These are phyloP conservation scores for Chrysomela aeneicollis DNA, from an alignment of 2,888 invertebrate species.

Conservation along the genomic window DNA sequence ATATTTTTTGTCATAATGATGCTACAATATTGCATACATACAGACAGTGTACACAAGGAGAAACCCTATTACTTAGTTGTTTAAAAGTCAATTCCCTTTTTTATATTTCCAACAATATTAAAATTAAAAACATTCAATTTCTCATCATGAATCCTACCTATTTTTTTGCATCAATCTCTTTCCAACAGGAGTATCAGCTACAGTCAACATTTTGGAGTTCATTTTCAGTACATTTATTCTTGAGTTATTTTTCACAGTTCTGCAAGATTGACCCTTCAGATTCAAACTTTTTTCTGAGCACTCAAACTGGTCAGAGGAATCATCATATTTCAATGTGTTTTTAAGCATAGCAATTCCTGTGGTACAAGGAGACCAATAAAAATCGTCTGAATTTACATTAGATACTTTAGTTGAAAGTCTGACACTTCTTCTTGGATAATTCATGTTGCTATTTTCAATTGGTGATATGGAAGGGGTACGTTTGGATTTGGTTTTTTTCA, in stretches of 20 bases:
- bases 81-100: too few relatives aligned
- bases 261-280: constrained; percentile 2
- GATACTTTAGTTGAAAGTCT: constrained; percentile 37
- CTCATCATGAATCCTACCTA: constrained; percentile 28
- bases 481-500: constrained; percentile 21
- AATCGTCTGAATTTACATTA: constrained; percentile 9
- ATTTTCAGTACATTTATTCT: too few relatives aligned
- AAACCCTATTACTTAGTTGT: too few relatives aligned
- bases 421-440: constrained; percentile 33
- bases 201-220: constrained; percentile 7
- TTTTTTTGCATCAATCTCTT: constrained; percentile 22
- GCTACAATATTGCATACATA: too few relatives aligned
- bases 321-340: background rate
- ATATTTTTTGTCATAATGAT: background rate
- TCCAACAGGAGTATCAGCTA: constrained; percentile 28
- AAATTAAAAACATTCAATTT: too few relatives aligned
- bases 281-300: background rate
- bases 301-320: constrained; percentile 19
- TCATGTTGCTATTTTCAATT: constrained; percentile 26
- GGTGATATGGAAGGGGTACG: constrained; percentile 35
- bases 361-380: background rate
- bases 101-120: too few relatives aligned
- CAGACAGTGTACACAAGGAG: too few relatives aligned
- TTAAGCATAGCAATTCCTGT: background rate
- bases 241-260: too few relatives aligned